phyloP scores from a whole-genome alignment of 2,888 invertebrate genomes.

The Meloe dianella region DNA sequence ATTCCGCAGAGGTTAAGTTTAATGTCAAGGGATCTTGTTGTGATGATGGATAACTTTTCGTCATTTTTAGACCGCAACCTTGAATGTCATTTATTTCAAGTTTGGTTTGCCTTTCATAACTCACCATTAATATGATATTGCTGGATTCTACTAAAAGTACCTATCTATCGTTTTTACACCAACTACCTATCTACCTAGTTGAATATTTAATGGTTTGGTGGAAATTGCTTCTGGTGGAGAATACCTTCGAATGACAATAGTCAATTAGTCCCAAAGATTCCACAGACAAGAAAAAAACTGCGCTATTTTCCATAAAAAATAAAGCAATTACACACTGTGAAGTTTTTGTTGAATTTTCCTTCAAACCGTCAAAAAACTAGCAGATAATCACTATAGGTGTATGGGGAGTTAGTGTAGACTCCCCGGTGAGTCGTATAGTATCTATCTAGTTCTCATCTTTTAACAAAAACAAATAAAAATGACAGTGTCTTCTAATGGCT shows the following conservation, averaged over 20 bases:
- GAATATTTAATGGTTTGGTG: background rate
- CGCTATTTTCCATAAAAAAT: too few species aligned
- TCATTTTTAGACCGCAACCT: slow-evolving; percentile 39
- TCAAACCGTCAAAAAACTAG: background rate
- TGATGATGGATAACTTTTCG: slow-evolving; percentile 42
- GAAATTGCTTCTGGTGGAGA: background rate
- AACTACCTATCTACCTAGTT: background rate
- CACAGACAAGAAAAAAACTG: background rate
- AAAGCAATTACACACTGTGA: too few species aligned
- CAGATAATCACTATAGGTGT: background rate
- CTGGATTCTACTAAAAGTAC: too few species aligned
- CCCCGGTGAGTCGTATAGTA: background rate
- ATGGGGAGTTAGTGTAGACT: background rate
- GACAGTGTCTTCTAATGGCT: background rate
- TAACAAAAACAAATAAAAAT: background rate
- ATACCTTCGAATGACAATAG: background rate
- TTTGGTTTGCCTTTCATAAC: slow-evolving; percentile 19
- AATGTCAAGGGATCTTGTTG: slow-evolving; percentile 41
- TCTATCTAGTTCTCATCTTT: background rate
- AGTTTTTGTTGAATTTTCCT: too few species aligned
- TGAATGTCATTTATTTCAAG: slow-evolving; percentile 34
- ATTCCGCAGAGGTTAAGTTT: slow-evolving; percentile 45
- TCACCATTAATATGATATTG: background rate
- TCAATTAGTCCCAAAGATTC: background rate
- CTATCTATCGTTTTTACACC: too few species aligned